Conservation (phyloP, 2,113 vertebrate genomes). For the Gnathonemus echidnorhynchus region DNA sequence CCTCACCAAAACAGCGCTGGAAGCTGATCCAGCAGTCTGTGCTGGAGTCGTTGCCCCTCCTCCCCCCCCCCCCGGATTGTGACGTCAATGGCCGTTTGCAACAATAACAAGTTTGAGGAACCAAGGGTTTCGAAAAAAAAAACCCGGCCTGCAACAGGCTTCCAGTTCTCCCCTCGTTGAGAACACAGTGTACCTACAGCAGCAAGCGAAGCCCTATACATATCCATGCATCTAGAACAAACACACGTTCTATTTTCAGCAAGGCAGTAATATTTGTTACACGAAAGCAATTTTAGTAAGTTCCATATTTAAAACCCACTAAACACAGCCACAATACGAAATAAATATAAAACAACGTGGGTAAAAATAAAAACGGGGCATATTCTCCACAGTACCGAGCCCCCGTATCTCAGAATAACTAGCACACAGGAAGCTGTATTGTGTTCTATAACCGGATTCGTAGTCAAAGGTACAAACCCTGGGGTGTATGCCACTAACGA, state of each 20-base stretch:
- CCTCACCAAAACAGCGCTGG: background rate
- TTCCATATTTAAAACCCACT: background rate
- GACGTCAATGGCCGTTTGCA: background rate
- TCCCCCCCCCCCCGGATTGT: background rate
- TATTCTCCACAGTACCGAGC: background rate
- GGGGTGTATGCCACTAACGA: background rate
- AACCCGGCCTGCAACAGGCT: background rate
- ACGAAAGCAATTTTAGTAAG: background rate
- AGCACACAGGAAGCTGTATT: background rate
- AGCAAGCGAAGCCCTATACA: background rate
- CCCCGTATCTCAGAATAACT: background rate
- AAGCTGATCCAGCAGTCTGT: conserved; percentile 13
- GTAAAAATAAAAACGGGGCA: background rate
- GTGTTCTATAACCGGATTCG: background rate
- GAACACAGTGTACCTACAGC: conserved; percentile 4
- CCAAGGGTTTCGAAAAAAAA: background rate
- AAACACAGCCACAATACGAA: background rate
- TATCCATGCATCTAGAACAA: background rate
- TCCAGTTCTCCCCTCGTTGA: background rate
- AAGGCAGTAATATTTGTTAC: background rate
- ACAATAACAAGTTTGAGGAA: conserved; percentile 9
- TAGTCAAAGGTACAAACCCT: background rate
- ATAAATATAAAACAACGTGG: background rate
- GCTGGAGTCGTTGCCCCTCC: background rate
- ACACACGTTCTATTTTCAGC: background rate